Evolutionary conservation across 2,113 vertebrate genomes (phyloP), one percentile per base, ranked within the genome.

Genomic region (Ictidomys tridecemlineatus): DNA sequence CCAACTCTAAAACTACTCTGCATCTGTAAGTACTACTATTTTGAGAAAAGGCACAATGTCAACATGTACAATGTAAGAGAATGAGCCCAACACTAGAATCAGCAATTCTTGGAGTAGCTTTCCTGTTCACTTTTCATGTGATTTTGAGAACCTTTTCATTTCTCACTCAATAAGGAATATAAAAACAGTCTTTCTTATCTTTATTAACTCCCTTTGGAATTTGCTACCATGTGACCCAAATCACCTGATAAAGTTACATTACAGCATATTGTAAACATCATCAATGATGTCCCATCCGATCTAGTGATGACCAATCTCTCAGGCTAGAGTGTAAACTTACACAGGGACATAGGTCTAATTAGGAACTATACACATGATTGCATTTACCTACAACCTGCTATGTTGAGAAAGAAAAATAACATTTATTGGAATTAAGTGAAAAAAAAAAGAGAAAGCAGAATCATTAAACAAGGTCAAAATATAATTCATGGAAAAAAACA

Each of bases 381-480:
- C 58, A 87, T n/a, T 22, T 53, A 58, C 3, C 20, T 13, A 45
- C 13, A 12, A 1, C 34, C 34, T 39, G 48, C 65, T 26, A 22
- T 80, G 72, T 48, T 76, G 42, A 70, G 45, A 93, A 72, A 48
- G 42, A 30, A 63, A 74, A 34, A 28, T 0, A 83, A 18, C 32
- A 26, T n/a, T 79, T 83, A n/a, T 8, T 32, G n/a, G 42, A 78
- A 88, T 42, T 16, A 76, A 67, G 28, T 24, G 51, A 45, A 48
- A 30, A 51, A 32, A 32, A 4, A 73, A 67, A 45, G 42, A 45
- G 42, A 82, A 9, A 80, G 58, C 1, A 87, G 74, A 32, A 87
- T 61, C 39, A 83, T 34, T 45, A 72, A 69, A 58, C 42, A 34
- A 80, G 56, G 42, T 79, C 79, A 67, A 95, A 89, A 89, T 42